A percentile compares a stretch with the other conserved stretches of the same genome.
Conservation (phyloP, 2,113 vertebrate species). For the Prolemur simus region DNA sequence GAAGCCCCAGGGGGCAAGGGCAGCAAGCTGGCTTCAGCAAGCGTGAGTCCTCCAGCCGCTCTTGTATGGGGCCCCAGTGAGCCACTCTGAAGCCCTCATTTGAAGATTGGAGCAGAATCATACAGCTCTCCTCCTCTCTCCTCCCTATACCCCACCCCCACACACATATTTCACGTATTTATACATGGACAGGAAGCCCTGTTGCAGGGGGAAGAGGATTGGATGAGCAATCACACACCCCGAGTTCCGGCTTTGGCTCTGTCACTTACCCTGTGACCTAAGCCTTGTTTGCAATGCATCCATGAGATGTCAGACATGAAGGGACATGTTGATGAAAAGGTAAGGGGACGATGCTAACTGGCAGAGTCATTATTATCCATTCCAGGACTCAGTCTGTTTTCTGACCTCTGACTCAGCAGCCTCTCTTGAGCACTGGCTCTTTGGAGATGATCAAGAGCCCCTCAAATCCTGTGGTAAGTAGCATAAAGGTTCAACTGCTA, state of each 20-base stretch:
- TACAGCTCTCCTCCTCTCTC: neutral
- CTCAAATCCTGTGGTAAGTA: neutral
- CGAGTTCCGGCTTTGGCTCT: neutral
- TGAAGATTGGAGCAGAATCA: constrained; percentile 15
- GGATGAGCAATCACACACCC: neutral
- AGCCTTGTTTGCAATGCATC: neutral
- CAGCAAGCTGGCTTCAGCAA: neutral
- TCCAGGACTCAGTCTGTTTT: neutral
- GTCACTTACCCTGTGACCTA: neutral
- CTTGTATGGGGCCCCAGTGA: neutral
- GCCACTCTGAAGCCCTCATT: constrained; percentile 26
- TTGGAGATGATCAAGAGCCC: neutral
- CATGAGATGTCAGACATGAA: neutral
- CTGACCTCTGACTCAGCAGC: neutral
- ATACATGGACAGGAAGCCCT: constrained; percentile 38
- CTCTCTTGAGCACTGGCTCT: neutral
- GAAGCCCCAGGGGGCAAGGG: neutral
- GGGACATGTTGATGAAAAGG: neutral
- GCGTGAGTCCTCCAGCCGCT: neutral
- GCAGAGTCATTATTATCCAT: neutral
- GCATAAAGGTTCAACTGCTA: neutral
- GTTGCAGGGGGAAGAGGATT: neutral
- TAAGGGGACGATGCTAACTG: neutral
- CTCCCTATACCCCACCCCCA: neutral
- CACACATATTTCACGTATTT: neutral